phyloP scores from a whole-genome alignment of 1,140 invertebrate genomes.

The Drosophila funebris region DNA sequence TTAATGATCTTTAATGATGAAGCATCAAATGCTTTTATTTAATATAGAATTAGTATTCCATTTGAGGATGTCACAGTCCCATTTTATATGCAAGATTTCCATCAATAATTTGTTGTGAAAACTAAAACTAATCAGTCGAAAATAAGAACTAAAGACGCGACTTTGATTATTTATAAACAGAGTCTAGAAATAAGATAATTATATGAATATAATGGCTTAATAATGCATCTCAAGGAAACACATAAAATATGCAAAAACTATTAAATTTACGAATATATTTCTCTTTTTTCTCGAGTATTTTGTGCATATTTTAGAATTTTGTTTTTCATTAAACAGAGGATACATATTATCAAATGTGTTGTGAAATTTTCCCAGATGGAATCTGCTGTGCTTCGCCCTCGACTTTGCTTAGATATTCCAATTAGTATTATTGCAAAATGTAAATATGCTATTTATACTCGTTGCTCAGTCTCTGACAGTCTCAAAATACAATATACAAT shows the following conservation, averaged over 20 bases:
- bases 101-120: too few species aligned
- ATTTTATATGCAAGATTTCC: too few species aligned
- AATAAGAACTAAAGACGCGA: too few species aligned
- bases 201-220: too few species aligned
- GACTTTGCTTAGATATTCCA: conserved; percentile 32
- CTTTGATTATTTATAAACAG: too few species aligned
- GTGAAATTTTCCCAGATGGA: conserved; percentile 15
- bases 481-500: neutral
- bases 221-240: neutral
- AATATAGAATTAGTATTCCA: too few species aligned
- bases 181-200: too few species aligned
- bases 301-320: neutral
- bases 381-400: conserved; percentile 15
- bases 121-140: too few species aligned
- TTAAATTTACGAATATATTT: neutral
- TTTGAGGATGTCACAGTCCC: too few species aligned
- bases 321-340: neutral
- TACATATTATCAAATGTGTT: conserved; percentile 7
- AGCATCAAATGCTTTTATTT: too few species aligned
- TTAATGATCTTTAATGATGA: too few species aligned
- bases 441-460: conserved; percentile 49
- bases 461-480: neutral
- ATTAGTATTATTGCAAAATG: conserved; percentile 48
- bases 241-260: neutral
- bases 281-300: neutral